These are phyloP conservation scores for Lamellibrachia satsuma DNA, from an alignment of 2,888 invertebrate genomes.

Conservation along the genomic window DNA sequence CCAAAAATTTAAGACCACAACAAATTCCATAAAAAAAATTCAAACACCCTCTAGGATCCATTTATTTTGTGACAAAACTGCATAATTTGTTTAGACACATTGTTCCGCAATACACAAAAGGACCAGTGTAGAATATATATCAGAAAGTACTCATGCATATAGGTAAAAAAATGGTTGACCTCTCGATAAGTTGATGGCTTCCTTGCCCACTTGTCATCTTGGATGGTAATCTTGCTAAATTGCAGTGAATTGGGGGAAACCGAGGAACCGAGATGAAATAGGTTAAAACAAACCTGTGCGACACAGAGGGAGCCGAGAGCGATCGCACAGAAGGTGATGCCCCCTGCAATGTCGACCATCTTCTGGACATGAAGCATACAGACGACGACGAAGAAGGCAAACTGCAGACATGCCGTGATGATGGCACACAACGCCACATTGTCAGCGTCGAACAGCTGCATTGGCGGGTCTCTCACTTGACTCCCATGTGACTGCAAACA, in stretches of 20 bases:
- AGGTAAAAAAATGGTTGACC: too few species aligned
- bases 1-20: too few species aligned
- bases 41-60: too few species aligned
- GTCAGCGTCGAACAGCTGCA: slow-evolving; percentile 47
- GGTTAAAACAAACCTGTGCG: slow-evolving; percentile 70
- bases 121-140: too few species aligned
- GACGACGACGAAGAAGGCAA: slow-evolving; percentile 87
- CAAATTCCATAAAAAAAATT: too few species aligned
- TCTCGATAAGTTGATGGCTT: too few species aligned
- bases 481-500: not conserved
- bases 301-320: slow-evolving; percentile 87
- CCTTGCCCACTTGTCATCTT: too few species aligned
- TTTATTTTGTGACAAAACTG: too few species aligned
- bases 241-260: not conserved
- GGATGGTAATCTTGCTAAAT: too few species aligned
- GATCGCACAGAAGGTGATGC: slow-evolving; percentile 89
- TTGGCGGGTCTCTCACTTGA: not conserved
- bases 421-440: slow-evolving; percentile 57
- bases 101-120: too few species aligned
- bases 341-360: slow-evolving; percentile 91
- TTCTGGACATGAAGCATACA: slow-evolving; percentile 82
- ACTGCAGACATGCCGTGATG: slow-evolving; percentile 70
- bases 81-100: too few species aligned
- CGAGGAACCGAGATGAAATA: slow-evolving; percentile 30
- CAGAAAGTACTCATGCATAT: too few species aligned